Percentiles rank a stretch among this genome's conserved stretches.
Conservation (phyloP, 1,140 invertebrate species). For the Trinorchestia longiramus region DNA sequence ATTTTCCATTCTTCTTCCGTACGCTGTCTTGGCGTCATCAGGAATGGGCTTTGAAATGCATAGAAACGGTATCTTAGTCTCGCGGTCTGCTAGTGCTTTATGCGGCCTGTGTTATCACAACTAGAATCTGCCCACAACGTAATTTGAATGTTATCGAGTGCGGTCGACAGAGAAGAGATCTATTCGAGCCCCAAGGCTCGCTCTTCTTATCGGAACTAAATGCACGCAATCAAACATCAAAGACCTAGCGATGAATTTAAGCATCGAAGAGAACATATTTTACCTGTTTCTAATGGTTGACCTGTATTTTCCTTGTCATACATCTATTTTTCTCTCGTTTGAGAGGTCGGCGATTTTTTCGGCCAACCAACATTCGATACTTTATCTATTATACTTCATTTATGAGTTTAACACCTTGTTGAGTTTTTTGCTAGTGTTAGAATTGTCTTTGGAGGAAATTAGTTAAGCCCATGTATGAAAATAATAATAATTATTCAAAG, state of each 20-base stretch:
- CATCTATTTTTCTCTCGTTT: too few relatives aligned
- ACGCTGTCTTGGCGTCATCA: neutral
- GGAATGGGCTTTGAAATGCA: neutral
- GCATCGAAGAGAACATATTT: neutral
- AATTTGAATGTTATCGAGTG: neutral
- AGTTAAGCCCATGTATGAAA: too few relatives aligned
- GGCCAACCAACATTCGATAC: too few relatives aligned
- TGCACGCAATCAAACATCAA: neutral
- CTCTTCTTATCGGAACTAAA: neutral
- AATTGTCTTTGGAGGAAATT: too few relatives aligned
- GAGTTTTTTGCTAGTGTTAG: too few relatives aligned
- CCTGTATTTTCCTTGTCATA: too few relatives aligned
- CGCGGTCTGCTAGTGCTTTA: neutral
- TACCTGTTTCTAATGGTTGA: too few relatives aligned
- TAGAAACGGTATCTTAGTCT: neutral
- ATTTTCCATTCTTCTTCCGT: neutral
- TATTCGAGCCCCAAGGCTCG: neutral
- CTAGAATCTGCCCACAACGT: neutral
- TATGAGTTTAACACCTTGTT: too few relatives aligned
- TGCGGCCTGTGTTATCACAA: neutral
- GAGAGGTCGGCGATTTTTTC: too few relatives aligned
- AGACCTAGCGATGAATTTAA: neutral
- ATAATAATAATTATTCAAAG: too few relatives aligned
- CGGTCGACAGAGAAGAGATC: neutral
- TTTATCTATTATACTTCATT: too few relatives aligned